Base-by-base conservation (phyloP, 1,140 invertebrate species). In the Campodea augens region DNA sequence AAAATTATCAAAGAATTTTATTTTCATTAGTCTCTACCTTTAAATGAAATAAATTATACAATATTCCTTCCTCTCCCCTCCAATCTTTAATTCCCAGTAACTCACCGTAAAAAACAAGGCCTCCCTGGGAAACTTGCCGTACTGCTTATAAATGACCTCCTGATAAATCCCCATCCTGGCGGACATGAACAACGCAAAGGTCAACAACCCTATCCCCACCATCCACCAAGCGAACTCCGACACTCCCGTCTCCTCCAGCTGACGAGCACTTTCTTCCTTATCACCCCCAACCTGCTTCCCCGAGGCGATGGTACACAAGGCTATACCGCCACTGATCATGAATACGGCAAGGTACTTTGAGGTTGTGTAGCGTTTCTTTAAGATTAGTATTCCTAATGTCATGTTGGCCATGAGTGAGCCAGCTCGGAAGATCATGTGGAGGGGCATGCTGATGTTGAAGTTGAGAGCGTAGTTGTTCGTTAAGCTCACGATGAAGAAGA, bases 351-450 rank as follows among this genome's bases (percentile, higher is more conserved):
- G 41, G 65, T 96, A 97, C 63, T 98, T 96, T 13, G 74, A 72
- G 3, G 78, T 61, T 13, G 74, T 69, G 57, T 98, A 98, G 50
- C 69, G 69, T 58, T 81, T 88, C 53, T 89, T 85, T 15, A 95
- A 60, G 45, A 97, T 80, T 49, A 92, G 67, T 15, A 93, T 81
- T 38, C 90, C 88, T 75, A 98, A 82, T 38, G 95, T 73, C 78
- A 98, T 85, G 63, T 92, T 97, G 1, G 92, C 88, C 66, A 98
- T 88, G 20, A 98, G 65, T 25, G 92, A 96, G 4, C 92, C 85
- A 27, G 93, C 79, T 69, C 92, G 73, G 60, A 98, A 98, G 59
- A 98, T 98, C 81, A 99, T 96, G 60, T 98, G 93, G 4, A 98
- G 65, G 7, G 95, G 92, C 77, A 98, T 93, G 0, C 93, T 81